Evolutionary conservation across 2,113 vertebrate genomes (phyloP).

Genomic region (Otus sunia): DNA sequence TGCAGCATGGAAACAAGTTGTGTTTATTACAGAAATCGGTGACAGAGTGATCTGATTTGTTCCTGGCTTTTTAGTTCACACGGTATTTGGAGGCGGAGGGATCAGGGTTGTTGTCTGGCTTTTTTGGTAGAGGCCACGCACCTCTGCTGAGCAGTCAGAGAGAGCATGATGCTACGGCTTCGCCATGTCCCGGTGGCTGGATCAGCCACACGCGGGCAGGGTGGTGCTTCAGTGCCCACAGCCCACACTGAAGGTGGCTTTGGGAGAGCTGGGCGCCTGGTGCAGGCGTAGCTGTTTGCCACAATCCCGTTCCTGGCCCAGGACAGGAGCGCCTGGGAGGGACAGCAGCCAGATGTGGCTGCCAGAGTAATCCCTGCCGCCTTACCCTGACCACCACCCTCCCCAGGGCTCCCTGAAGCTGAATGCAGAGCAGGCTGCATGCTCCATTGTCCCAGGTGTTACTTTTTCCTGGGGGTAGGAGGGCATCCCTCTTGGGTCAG

Average conservation of each 20-base stretch:
- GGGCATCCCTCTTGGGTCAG: background rate
- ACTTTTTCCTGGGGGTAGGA: background rate
- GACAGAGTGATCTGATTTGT: background rate
- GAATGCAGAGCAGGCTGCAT: background rate
- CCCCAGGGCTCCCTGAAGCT: background rate
- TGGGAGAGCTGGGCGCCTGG: background rate
- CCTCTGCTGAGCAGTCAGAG: background rate
- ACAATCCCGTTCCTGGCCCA: background rate
- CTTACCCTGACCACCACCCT: background rate
- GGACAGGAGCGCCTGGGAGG: background rate
- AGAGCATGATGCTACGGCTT: background rate
- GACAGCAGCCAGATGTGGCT: background rate
- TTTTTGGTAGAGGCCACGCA: background rate
- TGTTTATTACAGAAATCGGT: background rate
- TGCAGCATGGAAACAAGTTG: background rate
- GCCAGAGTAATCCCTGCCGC: rapidly evolving
- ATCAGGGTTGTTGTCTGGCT: background rate
- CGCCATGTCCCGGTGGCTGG: background rate
- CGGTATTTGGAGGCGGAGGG: rapidly evolving
- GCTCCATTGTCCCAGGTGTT: background rate
- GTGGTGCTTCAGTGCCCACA: background rate
- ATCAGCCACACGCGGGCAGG: background rate
- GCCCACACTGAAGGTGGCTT: background rate
- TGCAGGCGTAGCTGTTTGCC: background rate
- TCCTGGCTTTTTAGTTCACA: background rate